phyloP scores from a whole-genome alignment of 2,797 vertebrate species.

The Halcyon badia region DNA sequence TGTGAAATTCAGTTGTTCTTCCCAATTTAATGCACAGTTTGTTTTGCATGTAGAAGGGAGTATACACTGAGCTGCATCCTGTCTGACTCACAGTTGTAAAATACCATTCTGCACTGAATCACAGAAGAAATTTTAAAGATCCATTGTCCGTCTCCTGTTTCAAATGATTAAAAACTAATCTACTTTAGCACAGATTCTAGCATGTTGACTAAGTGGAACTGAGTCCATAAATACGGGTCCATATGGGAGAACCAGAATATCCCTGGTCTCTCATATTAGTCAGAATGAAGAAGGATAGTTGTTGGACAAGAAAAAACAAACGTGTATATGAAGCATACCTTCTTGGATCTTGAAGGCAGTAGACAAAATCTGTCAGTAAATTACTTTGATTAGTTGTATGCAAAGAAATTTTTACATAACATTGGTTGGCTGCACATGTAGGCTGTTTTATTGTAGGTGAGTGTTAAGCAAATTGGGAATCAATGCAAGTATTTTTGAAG shows the following conservation, averaged over 20 bases:
- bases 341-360: not conserved
- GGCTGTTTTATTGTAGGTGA: not conserved
- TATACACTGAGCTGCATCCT: not conserved
- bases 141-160: not conserved
- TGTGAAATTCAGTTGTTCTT: slow-evolving; percentile 77
- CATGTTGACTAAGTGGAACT: not conserved
- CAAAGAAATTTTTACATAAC: not conserved
- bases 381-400: not conserved
- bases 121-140: not conserved
- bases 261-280: not conserved
- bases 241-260: not conserved
- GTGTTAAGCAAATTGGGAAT: not conserved
- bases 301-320: not conserved
- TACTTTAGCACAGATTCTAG: not conserved
- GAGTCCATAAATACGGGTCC: not conserved
- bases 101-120: not conserved
- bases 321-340: accelerated
- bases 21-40: slow-evolving; percentile 76
- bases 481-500: not conserved
- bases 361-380: not conserved
- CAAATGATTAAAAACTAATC: not conserved
- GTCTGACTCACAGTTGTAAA: not conserved
- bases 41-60: slow-evolving; percentile 39
- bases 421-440: not conserved
- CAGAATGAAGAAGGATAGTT: not conserved